Evolutionary conservation across 2,888 invertebrate genomes (phyloP), one percentile per base, ranked within the genome.

Genomic region (Athripsodes cinereus): DNA sequence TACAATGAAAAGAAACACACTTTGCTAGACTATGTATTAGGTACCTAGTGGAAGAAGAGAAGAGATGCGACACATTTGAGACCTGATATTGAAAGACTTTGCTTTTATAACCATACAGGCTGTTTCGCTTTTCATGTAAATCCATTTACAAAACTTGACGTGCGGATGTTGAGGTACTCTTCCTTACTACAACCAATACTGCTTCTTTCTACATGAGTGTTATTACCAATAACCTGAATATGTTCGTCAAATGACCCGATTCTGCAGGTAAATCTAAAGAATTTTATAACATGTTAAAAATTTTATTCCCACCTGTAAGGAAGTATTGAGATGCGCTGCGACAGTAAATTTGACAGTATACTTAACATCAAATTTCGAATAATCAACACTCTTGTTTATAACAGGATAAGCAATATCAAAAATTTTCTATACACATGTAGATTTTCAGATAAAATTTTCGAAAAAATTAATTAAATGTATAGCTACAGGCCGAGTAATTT

Each of bases 121-220:
- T 56, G 56, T 44, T 56, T 56, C 56, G 40, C 56, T 56, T 55
- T 55, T 55, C 55, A 55, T 55, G 50, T 40, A 55, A 55, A 55
- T 55, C 40, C 55, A 50, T 35, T 49, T 55, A 49, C 49, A 26
- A 49, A 31, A 34, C 55, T 55, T 49, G 34, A 31, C 50, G n/a
- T 46, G 11, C 54, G 22, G 48, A 46, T 50, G 21, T 47, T 35
- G 18, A 52, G 56, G 48, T 51, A 52, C 44, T 51, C 40, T 19
- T 46, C 3, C 16, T n/a, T 40, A 40, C 16, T 40, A 40, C 40
- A 8, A 13, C 40, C 40, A 40, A 40, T 40, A 40, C 31, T 16
- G 13, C 40, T 13, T 16, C 8, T 31, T 8, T 11, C 31, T 31
- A 31, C 31, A 11, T 31, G 31, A 11, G 40, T 40, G 13, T 13